Evolutionary conservation across 2,888 invertebrate genomes (phyloP).

Genomic region (Catotricha subobsoleta): DNA sequence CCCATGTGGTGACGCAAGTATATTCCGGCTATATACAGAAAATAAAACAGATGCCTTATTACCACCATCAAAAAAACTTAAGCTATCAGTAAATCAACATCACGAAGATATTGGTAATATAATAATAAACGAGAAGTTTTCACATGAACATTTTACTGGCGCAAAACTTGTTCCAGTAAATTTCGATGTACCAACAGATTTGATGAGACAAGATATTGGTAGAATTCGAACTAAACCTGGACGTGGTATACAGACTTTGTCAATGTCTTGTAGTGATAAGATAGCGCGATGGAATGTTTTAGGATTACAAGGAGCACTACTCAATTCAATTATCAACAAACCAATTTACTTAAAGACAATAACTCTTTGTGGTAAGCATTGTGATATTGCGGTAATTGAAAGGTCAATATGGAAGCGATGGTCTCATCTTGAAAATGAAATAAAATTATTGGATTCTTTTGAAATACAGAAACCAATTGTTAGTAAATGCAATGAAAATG

Average conservation of each 20-base stretch:
- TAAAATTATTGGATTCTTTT: slow-evolving; percentile 10
- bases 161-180: slow-evolving; percentile 14
- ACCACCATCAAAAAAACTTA: slow-evolving; percentile 11
- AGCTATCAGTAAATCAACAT: background rate
- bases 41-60: slow-evolving; percentile 15
- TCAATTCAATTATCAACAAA: slow-evolving; percentile 43
- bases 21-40: no score
- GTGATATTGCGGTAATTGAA: slow-evolving; percentile 37
- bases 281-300: slow-evolving; percentile 72
- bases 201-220: slow-evolving; percentile 49
- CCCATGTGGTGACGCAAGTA: slow-evolving; percentile 89
- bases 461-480: slow-evolving; percentile 18
- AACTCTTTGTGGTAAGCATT: slow-evolving; percentile 48
- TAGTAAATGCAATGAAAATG: slow-evolving; percentile 10
- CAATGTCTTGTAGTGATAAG: slow-evolving; percentile 91
- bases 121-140: slow-evolving; percentile 9
- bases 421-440: slow-evolving; percentile 7
- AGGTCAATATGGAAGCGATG: slow-evolving; percentile 34
- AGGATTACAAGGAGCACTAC: slow-evolving; percentile 68
- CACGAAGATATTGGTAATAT: background rate
- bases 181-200: slow-evolving; percentile 27
- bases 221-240: slow-evolving; percentile 77
- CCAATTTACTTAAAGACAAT: slow-evolving; percentile 54
- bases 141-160: background rate
- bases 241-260: slow-evolving; percentile 70